Evolutionary conservation across 1,140 invertebrate genomes (phyloP), one percentile per base, ranked within the genome.

Genomic region (Drosophila varians): DNA sequence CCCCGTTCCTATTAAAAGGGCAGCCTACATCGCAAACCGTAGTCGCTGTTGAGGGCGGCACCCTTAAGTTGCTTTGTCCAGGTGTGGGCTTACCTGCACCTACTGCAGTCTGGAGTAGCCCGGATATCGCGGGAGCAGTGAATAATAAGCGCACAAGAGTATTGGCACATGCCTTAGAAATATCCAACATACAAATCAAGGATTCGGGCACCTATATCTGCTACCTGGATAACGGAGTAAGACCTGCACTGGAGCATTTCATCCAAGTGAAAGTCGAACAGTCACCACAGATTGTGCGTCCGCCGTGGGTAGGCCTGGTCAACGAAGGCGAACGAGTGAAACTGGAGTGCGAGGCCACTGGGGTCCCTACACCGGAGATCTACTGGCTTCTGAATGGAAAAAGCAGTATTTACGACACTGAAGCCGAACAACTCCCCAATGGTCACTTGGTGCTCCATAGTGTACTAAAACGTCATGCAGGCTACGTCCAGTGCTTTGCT

Each of bases 401-500:
- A 51, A 92, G 94, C 11, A 90, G 95, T 4, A 87, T 90, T 0
- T 92, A 92, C 61, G 94, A 94, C 62, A 90, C 91, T n/a, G 92
- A 92, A 19, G 92, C 94, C 1, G 91, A 91, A 51, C 74, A 91
- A 14, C 68, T 89, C 26, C 91, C 91, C 52, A 91, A 92, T 4
- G 94, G 93, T 9, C 93, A 92, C n/a, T 79, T 96, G 6, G 90
- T 92, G 14, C 94, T 98, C 45, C 93, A 93, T 1, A 70, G 52
- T 9, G 94, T 96, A 0, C 94, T 96, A 76, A 97, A 97, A 79
- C 93, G 93, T 9, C 96, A 98, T 83, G 96, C 96, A 0, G 97
- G 97, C 1, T 95, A 97, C 19, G 95, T 97, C 47, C 97, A 98
- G 86, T 97, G 97, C 87, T 96, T 98, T 79, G 97, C 96, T 0